A percentile compares a stretch with the other conserved stretches of the same genome.
Conservation (phyloP, 2,888 invertebrate genomes). For the Spodoptera littoralis region DNA sequence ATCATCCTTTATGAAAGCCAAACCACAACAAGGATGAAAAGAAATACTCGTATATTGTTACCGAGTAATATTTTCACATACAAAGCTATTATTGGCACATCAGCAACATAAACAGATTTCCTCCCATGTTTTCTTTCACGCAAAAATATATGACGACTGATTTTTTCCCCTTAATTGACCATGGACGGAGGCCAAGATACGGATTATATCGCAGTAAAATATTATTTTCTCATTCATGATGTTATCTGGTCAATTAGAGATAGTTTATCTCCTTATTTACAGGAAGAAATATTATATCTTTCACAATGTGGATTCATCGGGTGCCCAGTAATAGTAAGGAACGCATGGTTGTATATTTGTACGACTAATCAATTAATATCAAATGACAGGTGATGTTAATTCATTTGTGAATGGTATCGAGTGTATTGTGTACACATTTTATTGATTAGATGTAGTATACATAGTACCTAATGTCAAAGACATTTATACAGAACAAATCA, state of each 20-base stretch:
- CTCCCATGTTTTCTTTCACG: constrained; percentile 13
- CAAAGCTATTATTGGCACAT: constrained; percentile 46
- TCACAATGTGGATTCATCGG: constrained; percentile 56
- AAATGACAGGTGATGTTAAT: too few relatives aligned
- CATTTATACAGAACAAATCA: too few relatives aligned
- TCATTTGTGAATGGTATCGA: too few relatives aligned
- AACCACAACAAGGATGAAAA: constrained; percentile 6
- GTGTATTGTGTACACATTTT: too few relatives aligned
- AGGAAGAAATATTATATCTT: constrained; percentile 42
- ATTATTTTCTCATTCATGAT: constrained; percentile 40
- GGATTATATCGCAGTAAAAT: constrained; percentile 33
- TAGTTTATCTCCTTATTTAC: constrained; percentile 50
- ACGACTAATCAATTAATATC: too few relatives aligned
- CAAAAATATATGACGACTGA: constrained; percentile 35
- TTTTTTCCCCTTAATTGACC: constrained; percentile 49
- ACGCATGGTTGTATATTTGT: constrained; percentile 4
- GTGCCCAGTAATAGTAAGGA: constrained; percentile 54
- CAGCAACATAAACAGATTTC: constrained; percentile 39
- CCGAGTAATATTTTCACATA: constrained; percentile 31
- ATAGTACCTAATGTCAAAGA: too few relatives aligned
- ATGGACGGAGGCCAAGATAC: constrained; percentile 47
- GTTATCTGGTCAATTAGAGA: constrained; percentile 46
- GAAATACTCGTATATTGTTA: constrained; percentile 24
- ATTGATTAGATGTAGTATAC: too few relatives aligned
- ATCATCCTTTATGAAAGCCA: constrained; percentile 18